Base-by-base conservation (phyloP, 2,888 invertebrate species). In the Gortyna flavago region DNA sequence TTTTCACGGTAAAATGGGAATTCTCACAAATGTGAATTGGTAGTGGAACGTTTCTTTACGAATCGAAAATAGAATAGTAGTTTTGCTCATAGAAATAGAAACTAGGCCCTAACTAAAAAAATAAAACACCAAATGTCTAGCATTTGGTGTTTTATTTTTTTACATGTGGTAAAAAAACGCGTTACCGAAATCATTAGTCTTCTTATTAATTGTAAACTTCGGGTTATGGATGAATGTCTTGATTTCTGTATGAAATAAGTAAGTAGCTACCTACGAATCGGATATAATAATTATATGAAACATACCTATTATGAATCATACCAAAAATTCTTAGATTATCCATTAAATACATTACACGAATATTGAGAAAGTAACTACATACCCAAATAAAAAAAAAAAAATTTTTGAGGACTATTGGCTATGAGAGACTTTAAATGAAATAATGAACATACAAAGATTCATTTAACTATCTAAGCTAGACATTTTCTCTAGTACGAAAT, bases 1-100 rank as follows among this genome's bases (percentile, higher is more conserved):
- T 73, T 71, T 77, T 73, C 61, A 62, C 32, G 48, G 21, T 48
- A 25, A 69, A 83, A 61, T 65, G 48, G 38, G 44, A 54, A 65
- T 44, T 21, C 16, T 64, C 51, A 38, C 35, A 51, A 69, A 61
- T 66, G 76, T n/a, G 74, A 13, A 61, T 9, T 6, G 48, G 29
- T 8, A 18, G 81, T 16, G 7, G 4, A 64, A 61, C 44, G 5
- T 59, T 66, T 66, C 25, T 66, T 51, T 7, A 41, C 29, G 25
- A 54, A 25, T 64, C 18, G 51, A 7, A 51, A 35, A 35, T 25
- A 18, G 32, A 41, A 25, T 29, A 41, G 4, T 11, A 21, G 16
- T 29, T 57, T 32, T 1, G 1, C 48, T 48, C 21, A 48, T 7
- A 48, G 18, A 48, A 18, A 18, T 48, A 48, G 48, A 48, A 48